Evolutionary conservation across 1,140 invertebrate species (phyloP), one percentile per base, ranked within the genome.

Genomic region (Drosophila triauraria): DNA sequence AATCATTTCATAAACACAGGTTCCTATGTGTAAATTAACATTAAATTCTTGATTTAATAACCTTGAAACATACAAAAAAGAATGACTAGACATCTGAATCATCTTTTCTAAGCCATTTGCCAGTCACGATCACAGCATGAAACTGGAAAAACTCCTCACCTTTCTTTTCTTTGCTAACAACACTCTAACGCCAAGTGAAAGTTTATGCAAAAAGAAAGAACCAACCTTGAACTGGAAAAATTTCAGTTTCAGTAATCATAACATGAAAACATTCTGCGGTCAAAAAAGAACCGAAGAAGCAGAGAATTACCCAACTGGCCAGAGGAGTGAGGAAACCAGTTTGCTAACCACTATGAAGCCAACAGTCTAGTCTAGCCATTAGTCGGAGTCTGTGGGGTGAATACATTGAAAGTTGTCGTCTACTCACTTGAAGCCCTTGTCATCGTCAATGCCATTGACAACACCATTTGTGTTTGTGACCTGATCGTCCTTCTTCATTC

Each of bases 371-470:
- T 47, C 48, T 69, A 20, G 27, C 9, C 38, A 61, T 32, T 43
- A 43, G 46, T 43, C n/a, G 46, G 63, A 65, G 67, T 27, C 65
- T 67, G 62, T 65, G 62, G 40, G 64, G 42, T 20, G 35, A 17
- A 56, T 56, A 32, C 27, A 54, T 70, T 71, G 53, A 71, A 72
- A 72, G 65, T 71, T 71, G 65, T 71, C 35, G 7, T 42, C 47
- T 74, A 96, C 97, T 96, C 93, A 98, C 97, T 98, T 98, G 93
- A 97, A 98, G 69, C 95, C 96, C 94, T 97, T 97, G 83, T 97
- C 97, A 85, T 99, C 98, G 81, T 98, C 97, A 67, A 95, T 94
- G 80, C 94, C 94, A 92, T 95, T 95, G 42, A 95, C 95, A 65
- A 95, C 95, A 70, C 98, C 98, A 93, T 99, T 99, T 91, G 96